phyloP scores from a whole-genome alignment of 2,113 vertebrate species.

The Paradoxurus hermaphroditus region DNA sequence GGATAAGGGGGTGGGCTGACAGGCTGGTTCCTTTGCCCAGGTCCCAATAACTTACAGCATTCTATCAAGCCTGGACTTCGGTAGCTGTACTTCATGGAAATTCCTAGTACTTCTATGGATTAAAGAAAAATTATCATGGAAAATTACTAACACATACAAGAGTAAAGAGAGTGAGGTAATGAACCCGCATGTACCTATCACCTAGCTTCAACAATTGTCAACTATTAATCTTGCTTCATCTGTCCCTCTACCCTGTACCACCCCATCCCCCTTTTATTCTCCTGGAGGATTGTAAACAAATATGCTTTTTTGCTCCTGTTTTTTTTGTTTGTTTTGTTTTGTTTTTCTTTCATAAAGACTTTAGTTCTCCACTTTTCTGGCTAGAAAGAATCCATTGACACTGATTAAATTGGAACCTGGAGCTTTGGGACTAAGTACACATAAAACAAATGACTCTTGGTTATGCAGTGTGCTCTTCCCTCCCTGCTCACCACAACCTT shows the following conservation, averaged over 20 bases:
- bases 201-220: neutral
- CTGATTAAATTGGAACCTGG: neutral
- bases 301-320: neutral
- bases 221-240: neutral
- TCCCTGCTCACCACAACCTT: neutral
- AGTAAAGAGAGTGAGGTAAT: neutral
- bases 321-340: neutral
- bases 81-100: neutral
- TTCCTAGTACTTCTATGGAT: conserved; percentile 7
- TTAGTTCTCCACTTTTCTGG: neutral
- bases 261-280: neutral
- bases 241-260: neutral
- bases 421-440: neutral
- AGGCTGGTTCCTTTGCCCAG: neutral
- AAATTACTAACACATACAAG: neutral
- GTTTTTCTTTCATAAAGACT: neutral
- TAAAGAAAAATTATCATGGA: conserved; percentile 13
- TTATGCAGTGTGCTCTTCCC: neutral
- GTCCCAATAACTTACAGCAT: neutral
- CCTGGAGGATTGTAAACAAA: neutral
- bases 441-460: neutral
- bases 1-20: neutral
- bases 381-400: neutral
- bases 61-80: neutral
- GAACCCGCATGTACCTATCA: neutral